A percentile compares a stretch with the other conserved stretches of the same genome.
These are phyloP conservation scores for Phainopepla nitens DNA, from an alignment of 2,113 vertebrate species.

Conservation along the genomic window DNA sequence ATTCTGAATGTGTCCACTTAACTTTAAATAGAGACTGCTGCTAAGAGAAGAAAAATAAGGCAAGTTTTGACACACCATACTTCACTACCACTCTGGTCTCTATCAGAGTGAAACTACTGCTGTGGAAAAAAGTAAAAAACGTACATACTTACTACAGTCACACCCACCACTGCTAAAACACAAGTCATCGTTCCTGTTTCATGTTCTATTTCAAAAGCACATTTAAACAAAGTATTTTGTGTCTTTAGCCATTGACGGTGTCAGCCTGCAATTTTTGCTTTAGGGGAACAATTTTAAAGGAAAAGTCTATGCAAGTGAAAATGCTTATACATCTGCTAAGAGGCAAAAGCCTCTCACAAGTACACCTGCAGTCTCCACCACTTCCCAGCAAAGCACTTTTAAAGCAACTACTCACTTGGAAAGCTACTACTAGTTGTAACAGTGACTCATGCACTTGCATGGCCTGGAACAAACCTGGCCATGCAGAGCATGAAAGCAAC, in stretches of 20 bases:
- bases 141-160: background rate
- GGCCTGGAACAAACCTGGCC: background rate
- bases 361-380: background rate
- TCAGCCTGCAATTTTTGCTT: background rate
- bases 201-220: background rate
- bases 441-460: rapidly evolving
- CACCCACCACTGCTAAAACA: background rate
- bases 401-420: background rate
- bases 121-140: background rate
- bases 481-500: rapidly evolving
- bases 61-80: background rate
- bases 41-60: background rate
- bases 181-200: background rate
- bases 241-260: background rate
- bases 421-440: background rate
- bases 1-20: background rate
- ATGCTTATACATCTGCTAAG: background rate
- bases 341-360: background rate
- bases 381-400: background rate
- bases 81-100: background rate
- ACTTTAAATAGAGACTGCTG: background rate
- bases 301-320: background rate
- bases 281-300: background rate
- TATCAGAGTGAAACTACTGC: background rate
- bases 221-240: background rate